Percentiles rank a stretch among this genome's conserved stretches.
Evolutionary conservation across 2,888 invertebrate species (phyloP).

Genomic region (Agrochola macilenta): DNA sequence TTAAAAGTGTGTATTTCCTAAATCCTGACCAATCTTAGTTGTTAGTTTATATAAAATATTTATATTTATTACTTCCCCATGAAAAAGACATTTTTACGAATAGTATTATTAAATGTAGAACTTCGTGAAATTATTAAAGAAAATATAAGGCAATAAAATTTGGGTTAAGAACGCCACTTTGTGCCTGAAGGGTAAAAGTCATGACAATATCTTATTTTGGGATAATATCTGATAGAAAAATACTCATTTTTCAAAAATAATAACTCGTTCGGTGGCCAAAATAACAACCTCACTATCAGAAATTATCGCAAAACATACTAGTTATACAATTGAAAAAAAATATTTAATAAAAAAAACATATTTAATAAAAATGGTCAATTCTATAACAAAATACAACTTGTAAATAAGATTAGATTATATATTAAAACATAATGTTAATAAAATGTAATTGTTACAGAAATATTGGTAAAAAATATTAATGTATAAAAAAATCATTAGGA

Average conservation of each 20-base stretch:
- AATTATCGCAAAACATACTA: conserved; percentile 76
- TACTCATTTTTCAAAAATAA: conserved; percentile 54
- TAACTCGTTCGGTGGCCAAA: conserved; percentile 46
- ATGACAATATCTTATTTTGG: conserved; percentile 84
- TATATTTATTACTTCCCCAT: conserved; percentile 88
- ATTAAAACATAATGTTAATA: conserved; percentile 84
- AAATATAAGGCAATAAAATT: conserved; percentile 84
- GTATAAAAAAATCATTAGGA: conserved; percentile 79
- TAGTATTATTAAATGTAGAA: conserved; percentile 90
- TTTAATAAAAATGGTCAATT: conserved; percentile 86
- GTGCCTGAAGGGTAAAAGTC: conserved; percentile 83
- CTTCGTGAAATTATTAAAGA: conserved; percentile 80
- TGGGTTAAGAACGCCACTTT: conserved; percentile 88
- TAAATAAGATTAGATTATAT: conserved; percentile 88
- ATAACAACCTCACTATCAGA: conserved; percentile 68
- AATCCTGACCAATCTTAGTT: conserved; percentile 89
- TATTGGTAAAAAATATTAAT: conserved; percentile 80
- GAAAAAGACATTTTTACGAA: conserved; percentile 91
- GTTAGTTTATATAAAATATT: conserved; percentile 85
- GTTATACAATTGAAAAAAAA: conserved; percentile 75
- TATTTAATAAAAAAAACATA: conserved; percentile 81
- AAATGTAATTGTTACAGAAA: conserved; percentile 84
- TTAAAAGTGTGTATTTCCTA: conserved; percentile 86
- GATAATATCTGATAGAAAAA: conserved; percentile 74
- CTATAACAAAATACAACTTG: conserved; percentile 84